phyloP scores from a whole-genome alignment of 1,140 invertebrate genomes.

The Probaryconus sp. region DNA sequence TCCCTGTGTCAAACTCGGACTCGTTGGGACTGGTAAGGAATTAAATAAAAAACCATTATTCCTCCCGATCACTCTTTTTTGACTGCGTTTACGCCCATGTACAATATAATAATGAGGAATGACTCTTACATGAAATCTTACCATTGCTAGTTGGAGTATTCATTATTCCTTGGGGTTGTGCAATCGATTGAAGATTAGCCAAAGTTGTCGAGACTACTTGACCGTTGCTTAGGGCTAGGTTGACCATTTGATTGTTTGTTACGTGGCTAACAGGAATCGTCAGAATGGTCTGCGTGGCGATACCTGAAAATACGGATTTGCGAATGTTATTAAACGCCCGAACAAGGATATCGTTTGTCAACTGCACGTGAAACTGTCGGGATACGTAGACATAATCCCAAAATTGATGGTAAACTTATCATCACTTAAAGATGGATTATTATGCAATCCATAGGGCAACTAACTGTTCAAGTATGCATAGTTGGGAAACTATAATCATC shows the following conservation, averaged over 20 bases:
- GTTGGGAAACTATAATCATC: constrained; percentile 79
- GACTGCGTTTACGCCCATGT: no score
- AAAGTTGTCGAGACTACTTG: constrained; percentile 91
- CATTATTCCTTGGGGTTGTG: constrained; percentile 83
- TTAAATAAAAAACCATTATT: no score
- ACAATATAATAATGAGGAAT: no score
- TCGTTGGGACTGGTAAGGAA: constrained; percentile 74
- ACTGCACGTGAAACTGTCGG: background rate
- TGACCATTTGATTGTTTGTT: constrained; percentile 90
- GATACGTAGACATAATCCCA: constrained; percentile 48
- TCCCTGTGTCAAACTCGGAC: constrained; percentile 75
- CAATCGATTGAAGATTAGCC: constrained; percentile 88
- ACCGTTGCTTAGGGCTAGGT: constrained; percentile 86
- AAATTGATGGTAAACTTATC: constrained; percentile 74
- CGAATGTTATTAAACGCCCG: background rate
- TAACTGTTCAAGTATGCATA: constrained; percentile 75
- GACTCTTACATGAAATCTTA: constrained; percentile 52
- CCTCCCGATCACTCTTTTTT: no score
- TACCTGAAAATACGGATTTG: constrained; percentile 80
- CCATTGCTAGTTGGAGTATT: constrained; percentile 80
- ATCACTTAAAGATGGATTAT: constrained; percentile 77
- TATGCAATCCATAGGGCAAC: constrained; percentile 77
- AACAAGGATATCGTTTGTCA: constrained; percentile 32
- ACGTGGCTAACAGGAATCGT: constrained; percentile 93
- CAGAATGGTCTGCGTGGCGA: constrained; percentile 94